These are phyloP conservation scores for Lophura swinhoii DNA, from an alignment of 2,797 vertebrate genomes.

Conservation along the genomic window DNA sequence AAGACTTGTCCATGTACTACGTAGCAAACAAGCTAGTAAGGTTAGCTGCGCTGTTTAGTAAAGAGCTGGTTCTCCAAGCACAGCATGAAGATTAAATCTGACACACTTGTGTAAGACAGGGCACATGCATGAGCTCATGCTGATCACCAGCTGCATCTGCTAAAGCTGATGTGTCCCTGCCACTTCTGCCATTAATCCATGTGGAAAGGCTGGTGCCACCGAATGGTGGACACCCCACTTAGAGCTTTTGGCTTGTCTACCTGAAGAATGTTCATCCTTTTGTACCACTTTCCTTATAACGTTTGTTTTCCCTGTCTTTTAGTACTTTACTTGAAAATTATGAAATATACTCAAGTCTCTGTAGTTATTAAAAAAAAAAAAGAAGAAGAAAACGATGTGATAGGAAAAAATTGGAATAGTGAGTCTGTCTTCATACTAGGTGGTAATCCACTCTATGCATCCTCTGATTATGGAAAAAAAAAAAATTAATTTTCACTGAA, in stretches of 20 bases:
- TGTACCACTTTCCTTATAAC: not conserved
- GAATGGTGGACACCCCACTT: not conserved
- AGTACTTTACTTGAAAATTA: not conserved
- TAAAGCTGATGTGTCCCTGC: no score
- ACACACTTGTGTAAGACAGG: no score
- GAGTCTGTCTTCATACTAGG: not conserved
- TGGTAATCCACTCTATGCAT: not conserved
- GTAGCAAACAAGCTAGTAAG: no score
- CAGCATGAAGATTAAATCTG: no score
- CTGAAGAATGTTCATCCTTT: not conserved
- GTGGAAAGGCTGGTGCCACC: no score
- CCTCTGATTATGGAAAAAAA: not conserved
- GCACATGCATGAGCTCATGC: no score
- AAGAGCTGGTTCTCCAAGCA: no score
- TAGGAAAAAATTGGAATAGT: not conserved
- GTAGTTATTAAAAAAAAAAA: not conserved
- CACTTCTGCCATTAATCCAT: no score
- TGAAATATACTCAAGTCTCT: not conserved
- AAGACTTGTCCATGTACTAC: no score
- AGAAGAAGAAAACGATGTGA: not conserved
- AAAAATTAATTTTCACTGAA: not conserved
- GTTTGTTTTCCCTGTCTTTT: not conserved
- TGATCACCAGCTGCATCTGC: no score
- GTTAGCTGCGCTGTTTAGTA: no score
- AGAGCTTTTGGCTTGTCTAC: not conserved